Percentiles rank a stretch among this genome's conserved stretches.
phyloP scores from a whole-genome alignment of 2,797 vertebrate genomes.

The Toxotes lorentzi region DNA sequence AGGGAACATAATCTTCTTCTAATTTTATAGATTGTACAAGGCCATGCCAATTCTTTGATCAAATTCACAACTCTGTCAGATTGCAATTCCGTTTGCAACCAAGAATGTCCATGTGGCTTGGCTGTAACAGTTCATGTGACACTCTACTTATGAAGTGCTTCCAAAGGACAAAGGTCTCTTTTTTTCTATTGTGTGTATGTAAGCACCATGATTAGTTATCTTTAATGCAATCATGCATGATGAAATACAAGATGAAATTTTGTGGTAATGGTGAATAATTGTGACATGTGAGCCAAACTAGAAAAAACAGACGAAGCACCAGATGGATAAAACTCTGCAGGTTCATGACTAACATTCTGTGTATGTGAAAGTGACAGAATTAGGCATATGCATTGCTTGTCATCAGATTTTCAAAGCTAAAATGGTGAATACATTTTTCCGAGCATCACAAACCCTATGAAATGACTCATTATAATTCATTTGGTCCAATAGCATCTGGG shows the following conservation, averaged over 20 bases:
- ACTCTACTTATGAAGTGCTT: background rate
- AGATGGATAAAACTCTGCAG: background rate
- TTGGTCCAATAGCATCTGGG: too few species aligned
- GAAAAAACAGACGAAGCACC: background rate
- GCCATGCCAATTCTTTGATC: slow-evolving; percentile 14
- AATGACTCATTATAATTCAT: too few species aligned
- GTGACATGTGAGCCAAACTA: background rate
- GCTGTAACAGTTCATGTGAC: slow-evolving; percentile 27
- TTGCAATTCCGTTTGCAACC: slow-evolving; percentile 38
- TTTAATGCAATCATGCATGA: background rate
- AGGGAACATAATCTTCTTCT: background rate
- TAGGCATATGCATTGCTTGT: background rate
- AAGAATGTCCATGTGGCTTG: slow-evolving; percentile 19
- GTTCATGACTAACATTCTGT: background rate
- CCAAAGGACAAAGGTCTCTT: background rate
- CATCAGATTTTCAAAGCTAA: background rate
- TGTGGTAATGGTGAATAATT: background rate
- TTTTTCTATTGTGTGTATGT: background rate
- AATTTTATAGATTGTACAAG: slow-evolving; percentile 26
- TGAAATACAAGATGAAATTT: background rate
- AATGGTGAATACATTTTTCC: background rate
- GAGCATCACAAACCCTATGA: too few species aligned
- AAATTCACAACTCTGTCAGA: slow-evolving; percentile 26
- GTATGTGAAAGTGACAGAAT: background rate
- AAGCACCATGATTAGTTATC: background rate